Evolutionary conservation across 2,797 vertebrate species (phyloP), one percentile per base, ranked within the genome.

Genomic region (Pitangus sulphuratus): DNA sequence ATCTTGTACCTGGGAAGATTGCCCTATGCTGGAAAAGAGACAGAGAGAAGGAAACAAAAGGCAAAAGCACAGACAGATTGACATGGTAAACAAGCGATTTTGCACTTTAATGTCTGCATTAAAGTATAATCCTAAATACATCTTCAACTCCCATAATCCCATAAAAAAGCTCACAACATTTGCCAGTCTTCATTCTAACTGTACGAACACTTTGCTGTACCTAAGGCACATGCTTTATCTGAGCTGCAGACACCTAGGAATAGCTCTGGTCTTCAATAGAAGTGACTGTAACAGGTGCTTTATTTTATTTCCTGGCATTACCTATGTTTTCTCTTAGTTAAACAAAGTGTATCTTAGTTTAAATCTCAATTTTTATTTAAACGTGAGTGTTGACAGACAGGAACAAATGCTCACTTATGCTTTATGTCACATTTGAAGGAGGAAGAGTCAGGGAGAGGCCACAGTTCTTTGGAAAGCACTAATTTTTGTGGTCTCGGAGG

Each of bases 331-430:
- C 66, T 62, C 75, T 71, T 47, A 47, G 50, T 87, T 77, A 75
- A 95, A 75, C 24, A n/a, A 61, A 64, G 30, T 53, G 6, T 45
- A 57, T 26, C 48, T 58, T 75, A 45, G 37, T 74, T 84, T 70
- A 66, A 94, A 82, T 57, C 33, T 22, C 51, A 61, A 66, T 48
- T 91, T 88, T 83, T 71, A 75, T 45, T 72, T 78, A 78, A 91
- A 42, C 39, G 24, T 26, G 22, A 62, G 35, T 7, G 15, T 28
- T 82, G 66, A 75, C 0, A 78, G 66, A 65, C 42, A 71, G 71
- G 51, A 90, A 85, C 66, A 95, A 87, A 85, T 31, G 51, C 40
- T 92, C 30, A 19, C 62, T 82, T 53, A 47, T 11, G 47, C 15
- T 84, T 92, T 71, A 51, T 50, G 64, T 92, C 79, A 78, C 42